phyloP scores from a whole-genome alignment of 2,797 vertebrate species.

The Pitangus sulphuratus region DNA sequence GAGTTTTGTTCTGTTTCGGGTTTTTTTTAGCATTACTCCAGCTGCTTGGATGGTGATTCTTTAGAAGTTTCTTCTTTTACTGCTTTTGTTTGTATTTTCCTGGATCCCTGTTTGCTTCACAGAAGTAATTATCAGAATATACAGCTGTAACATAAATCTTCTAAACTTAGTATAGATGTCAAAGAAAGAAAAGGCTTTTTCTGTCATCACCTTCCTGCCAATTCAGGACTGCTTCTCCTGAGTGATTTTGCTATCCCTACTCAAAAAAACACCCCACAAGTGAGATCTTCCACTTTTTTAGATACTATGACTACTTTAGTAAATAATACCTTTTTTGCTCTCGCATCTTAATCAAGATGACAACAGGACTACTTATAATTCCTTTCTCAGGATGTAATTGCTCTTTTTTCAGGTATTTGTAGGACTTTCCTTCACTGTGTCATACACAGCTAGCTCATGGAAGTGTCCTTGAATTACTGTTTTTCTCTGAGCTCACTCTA shows the following conservation, averaged over 20 bases:
- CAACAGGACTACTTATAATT: background rate
- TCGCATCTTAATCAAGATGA: background rate
- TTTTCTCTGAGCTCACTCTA: background rate
- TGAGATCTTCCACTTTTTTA: background rate
- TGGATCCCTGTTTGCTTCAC: background rate
- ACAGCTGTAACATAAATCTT: background rate
- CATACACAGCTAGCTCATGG: background rate
- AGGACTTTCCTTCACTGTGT: background rate
- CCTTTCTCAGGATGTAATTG: background rate
- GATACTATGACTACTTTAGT: background rate
- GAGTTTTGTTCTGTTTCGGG: accelerated
- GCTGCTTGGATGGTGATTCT: background rate
- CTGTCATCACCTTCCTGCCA: background rate
- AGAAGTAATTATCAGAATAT: background rate
- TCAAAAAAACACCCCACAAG: background rate
- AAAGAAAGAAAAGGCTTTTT: background rate
- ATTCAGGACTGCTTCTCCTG: background rate
- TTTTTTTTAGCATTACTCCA: background rate
- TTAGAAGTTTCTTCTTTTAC: background rate
- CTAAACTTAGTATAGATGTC: background rate
- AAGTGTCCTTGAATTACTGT: background rate
- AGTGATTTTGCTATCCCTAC: background rate
- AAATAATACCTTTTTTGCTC: background rate
- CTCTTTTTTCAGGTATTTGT: background rate
- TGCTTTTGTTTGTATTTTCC: background rate